Conservation (phyloP, 2,797 vertebrate genomes). For the Triplophysa yarkandensis region DNA sequence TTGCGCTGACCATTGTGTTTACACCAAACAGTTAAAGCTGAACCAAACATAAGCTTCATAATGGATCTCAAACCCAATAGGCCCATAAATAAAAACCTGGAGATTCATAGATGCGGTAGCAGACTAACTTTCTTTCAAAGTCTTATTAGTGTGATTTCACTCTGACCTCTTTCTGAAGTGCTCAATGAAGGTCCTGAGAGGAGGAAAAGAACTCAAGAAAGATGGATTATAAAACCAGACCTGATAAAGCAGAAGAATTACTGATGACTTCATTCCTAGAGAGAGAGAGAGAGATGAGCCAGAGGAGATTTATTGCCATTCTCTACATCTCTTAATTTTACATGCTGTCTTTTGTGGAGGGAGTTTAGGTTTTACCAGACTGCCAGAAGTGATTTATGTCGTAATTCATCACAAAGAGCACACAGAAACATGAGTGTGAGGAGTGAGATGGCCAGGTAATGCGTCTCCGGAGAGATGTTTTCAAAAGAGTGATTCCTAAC, state of each 20-base stretch:
- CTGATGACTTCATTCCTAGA: constrained; percentile 39
- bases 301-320: constrained; percentile 39
- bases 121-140: no score
- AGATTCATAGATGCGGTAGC: not conserved
- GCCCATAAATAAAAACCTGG: not conserved
- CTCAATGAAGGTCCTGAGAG: not conserved
- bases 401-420: constrained; percentile 42
- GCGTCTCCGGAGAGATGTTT: not conserved
- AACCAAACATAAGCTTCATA: not conserved
- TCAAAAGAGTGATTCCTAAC: constrained; percentile 8
- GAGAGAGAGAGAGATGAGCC: constrained; percentile 13
- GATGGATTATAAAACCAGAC: constrained; percentile 21
- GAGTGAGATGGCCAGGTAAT: constrained; percentile 8
- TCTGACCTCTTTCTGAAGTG: constrained; percentile 6
- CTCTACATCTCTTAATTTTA: constrained; percentile 51
- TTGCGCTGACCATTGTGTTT: no score
- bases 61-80: not conserved
- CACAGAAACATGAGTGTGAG: constrained; percentile 33
- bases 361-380: constrained; percentile 47
- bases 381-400: constrained; percentile 47
- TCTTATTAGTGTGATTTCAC: not conserved
- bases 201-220: not conserved
- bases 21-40: not conserved
- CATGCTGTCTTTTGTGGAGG: constrained; percentile 48
- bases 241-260: constrained; percentile 37